These are phyloP conservation scores for Myotis vivesi DNA, from an alignment of 2,797 vertebrate genomes.

Conservation along the genomic window DNA sequence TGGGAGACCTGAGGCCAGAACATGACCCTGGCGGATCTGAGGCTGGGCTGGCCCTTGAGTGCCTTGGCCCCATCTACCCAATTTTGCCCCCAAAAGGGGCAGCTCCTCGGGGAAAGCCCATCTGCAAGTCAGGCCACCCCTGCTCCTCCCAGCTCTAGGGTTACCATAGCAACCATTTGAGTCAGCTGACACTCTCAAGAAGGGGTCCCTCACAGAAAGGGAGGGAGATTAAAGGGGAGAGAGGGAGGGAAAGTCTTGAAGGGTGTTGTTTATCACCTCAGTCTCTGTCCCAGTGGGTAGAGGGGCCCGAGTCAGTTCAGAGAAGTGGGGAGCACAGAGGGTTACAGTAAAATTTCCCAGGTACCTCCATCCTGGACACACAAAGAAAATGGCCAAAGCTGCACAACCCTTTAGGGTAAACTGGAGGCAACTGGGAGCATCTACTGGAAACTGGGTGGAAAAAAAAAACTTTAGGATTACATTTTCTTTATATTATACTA, in stretches of 20 bases:
- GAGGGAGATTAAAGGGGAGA: neutral
- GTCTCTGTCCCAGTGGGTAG: neutral
- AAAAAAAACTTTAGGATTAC: neutral
- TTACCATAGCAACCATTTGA: conserved; percentile 66
- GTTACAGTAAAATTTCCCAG: neutral
- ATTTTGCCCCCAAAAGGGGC: neutral
- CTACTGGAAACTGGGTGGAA: neutral
- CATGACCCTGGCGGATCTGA: neutral
- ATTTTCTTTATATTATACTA: neutral
- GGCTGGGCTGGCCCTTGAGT: neutral
- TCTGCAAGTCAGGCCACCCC: neutral
- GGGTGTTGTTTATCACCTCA: too few species aligned
- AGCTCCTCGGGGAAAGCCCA: neutral
- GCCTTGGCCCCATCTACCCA: neutral
- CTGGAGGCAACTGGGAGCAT: neutral
- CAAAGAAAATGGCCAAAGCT: neutral
- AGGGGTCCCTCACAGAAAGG: neutral
- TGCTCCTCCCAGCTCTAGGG: conserved; percentile 1
- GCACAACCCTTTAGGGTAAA: neutral
- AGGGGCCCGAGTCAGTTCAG: neutral
- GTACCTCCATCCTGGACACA: neutral
- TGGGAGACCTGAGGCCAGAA: neutral
- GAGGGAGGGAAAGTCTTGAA: neutral
- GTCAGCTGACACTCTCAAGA: neutral
- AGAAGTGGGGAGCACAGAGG: neutral